These are phyloP conservation scores for Mythimna albipuncta DNA, from an alignment of 2,888 invertebrate species.

Conservation along the genomic window DNA sequence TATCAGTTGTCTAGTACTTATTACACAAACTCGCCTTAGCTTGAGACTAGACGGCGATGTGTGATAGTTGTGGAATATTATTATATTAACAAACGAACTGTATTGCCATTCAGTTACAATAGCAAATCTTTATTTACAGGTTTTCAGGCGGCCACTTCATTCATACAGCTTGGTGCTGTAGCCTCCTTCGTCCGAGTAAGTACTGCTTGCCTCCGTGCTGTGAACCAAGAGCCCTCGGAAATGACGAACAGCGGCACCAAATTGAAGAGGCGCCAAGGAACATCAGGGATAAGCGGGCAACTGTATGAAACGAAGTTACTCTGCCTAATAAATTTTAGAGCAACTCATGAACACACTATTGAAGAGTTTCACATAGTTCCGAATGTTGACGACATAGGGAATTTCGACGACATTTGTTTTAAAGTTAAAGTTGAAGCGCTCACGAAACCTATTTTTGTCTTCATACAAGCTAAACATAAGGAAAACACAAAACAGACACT, in stretches of 20 bases:
- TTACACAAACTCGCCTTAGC: too few species aligned
- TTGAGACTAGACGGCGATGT: too few species aligned
- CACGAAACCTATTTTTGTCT: constrained; percentile 2
- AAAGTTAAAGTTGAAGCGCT: neutral
- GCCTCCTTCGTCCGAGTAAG: neutral
- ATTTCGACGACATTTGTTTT: constrained; percentile 14
- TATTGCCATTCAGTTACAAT: neutral
- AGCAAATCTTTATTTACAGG: neutral
- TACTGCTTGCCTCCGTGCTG: neutral
- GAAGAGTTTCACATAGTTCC: constrained; percentile 3
- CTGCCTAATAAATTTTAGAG: constrained; percentile 6
- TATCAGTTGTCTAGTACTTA: too few species aligned
- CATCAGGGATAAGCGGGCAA: constrained; percentile 1
- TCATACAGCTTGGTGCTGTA: neutral
- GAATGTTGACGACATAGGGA: constrained; percentile 1
- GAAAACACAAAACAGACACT: neutral
- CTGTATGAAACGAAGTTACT: constrained; percentile 3
- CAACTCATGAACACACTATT: neutral
- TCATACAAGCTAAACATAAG: constrained; percentile 11
- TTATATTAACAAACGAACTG: too few species aligned
- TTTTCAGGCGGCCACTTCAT: neutral
- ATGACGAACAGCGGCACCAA: neutral
- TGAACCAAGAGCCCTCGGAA: neutral
- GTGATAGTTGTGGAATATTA: too few species aligned
- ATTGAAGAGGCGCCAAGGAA: constrained; percentile 3